Percentiles rank a stretch among this genome's conserved stretches.
phyloP scores from a whole-genome alignment of 2,888 invertebrate species.

The Spilarctia lutea region DNA sequence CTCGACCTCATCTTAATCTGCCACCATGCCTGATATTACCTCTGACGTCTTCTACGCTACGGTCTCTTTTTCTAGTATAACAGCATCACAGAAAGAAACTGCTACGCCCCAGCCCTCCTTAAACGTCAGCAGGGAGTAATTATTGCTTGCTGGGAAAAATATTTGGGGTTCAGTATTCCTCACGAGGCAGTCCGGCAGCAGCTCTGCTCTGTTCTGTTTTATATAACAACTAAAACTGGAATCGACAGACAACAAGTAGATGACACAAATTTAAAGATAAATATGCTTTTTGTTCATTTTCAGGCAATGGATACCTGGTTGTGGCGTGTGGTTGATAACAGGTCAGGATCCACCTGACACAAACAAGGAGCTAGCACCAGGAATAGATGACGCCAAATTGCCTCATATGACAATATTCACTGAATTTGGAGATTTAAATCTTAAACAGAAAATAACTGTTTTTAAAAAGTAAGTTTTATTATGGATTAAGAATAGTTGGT shows the following conservation, averaged over 20 bases:
- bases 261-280: neutral
- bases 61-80: too few relatives aligned
- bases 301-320: constrained; percentile 90
- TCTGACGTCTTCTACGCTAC: too few relatives aligned
- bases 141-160: too few relatives aligned
- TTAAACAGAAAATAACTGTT: constrained; percentile 88
- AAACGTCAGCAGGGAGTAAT: too few relatives aligned
- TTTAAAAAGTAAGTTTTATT: constrained; percentile 82
- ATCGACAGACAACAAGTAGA: neutral
- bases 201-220: neutral
- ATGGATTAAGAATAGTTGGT: neutral
- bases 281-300: constrained; percentile 33
- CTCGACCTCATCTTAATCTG: too few relatives aligned
- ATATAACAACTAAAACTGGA: neutral
- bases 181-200: too few relatives aligned
- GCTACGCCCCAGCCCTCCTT: too few relatives aligned
- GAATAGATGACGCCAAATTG: constrained; percentile 66
- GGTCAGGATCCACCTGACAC: constrained; percentile 82
- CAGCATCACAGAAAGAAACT: too few relatives aligned
- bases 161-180: too few relatives aligned
- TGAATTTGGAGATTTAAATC: constrained; percentile 89
- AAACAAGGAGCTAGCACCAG: constrained; percentile 65
- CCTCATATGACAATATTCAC: constrained; percentile 90
- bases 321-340: constrained; percentile 89
- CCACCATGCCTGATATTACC: too few relatives aligned